These are phyloP conservation scores for Mormyrus proboscirostris DNA, from an alignment of 2,797 vertebrate genomes.

Conservation along the genomic window DNA sequence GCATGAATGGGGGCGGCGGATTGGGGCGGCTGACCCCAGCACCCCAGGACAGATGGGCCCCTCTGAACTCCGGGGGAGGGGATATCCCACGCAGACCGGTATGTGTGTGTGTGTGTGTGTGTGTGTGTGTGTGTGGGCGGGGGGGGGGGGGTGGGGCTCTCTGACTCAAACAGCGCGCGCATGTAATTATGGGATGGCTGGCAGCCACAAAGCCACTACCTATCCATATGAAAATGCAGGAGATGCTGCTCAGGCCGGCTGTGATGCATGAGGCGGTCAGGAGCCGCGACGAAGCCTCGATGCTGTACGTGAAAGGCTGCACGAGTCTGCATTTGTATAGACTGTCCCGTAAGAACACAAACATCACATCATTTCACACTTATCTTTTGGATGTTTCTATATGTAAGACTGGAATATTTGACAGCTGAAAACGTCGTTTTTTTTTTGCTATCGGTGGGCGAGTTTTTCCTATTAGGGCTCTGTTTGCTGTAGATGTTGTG, in stretches of 20 bases:
- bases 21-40: constrained; percentile 8
- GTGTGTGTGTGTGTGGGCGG: neutral
- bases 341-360: neutral
- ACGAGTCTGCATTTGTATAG: neutral
- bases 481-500: neutral
- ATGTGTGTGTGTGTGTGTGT: neutral
- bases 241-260: no score
- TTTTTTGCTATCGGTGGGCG: neutral
- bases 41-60: constrained; percentile 14
- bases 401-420: neutral
- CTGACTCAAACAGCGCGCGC: neutral
- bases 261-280: neutral
- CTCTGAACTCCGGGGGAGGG: neutral
- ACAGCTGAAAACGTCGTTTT: neutral
- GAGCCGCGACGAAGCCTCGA: neutral
- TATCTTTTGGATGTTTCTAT: neutral
- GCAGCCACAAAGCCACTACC: neutral
- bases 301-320: neutral
- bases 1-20: neutral
- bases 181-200: neutral
- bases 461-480: neutral
- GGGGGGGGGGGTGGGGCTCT: neutral
- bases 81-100: neutral
- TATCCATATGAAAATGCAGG: neutral
- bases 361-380: neutral